These are phyloP conservation scores for Ophthalmotilapia sp. DNA, from an alignment of 2,113 vertebrate genomes.

Conservation along the genomic window DNA sequence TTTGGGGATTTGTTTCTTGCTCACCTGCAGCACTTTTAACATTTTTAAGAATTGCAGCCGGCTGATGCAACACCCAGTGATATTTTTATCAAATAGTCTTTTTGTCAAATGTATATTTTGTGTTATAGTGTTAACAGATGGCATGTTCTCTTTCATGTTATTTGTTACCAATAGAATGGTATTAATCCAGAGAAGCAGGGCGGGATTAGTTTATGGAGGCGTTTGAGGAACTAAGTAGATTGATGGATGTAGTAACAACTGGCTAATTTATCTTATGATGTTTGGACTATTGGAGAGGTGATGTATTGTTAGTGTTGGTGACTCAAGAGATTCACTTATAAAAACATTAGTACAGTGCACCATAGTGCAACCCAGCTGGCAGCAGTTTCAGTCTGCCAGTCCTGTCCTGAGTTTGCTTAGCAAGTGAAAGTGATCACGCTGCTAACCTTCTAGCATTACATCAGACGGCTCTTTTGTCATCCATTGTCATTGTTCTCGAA, in stretches of 20 bases:
- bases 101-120: not conserved
- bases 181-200: not conserved
- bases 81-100: not conserved
- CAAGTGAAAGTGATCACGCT: slow-evolving; percentile 24
- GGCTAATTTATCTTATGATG: not conserved
- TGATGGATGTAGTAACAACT: not conserved
- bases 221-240: not conserved
- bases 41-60: not conserved
- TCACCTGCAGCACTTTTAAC: not conserved
- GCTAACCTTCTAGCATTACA: slow-evolving; percentile 14
- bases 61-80: not conserved
- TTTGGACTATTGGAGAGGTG: not conserved
- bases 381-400: not conserved
- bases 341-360: not conserved
- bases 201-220: not conserved
- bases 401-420: not conserved
- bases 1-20: not conserved
- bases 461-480: slow-evolving; percentile 43
- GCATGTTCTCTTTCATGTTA: not conserved
- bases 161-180: not conserved
- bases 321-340: not conserved
- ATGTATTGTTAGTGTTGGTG: not conserved
- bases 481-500: slow-evolving; percentile 21
- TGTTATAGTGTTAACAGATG: not conserved
- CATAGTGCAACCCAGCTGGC: not conserved